Evolutionary conservation across 1,140 invertebrate genomes (phyloP), one percentile per base, ranked within the genome.

Genomic region (Uloborus diversus): DNA sequence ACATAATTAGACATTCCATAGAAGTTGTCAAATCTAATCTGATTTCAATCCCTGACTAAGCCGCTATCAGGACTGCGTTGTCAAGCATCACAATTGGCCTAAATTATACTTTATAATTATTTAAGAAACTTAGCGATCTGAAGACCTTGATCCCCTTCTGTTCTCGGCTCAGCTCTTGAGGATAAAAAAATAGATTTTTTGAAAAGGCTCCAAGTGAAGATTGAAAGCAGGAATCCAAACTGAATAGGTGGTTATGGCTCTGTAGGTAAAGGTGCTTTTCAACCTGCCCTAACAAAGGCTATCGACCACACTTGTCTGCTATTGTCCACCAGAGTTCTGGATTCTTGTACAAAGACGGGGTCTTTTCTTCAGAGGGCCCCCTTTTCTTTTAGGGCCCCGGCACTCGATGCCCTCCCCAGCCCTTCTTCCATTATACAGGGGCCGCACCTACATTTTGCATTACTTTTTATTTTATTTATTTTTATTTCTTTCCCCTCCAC

Each of bases 21-120:
- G n/a, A n/a, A n/a, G n/a, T n/a, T n/a, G n/a, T n/a, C n/a, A n/a
- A n/a, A n/a, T n/a, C n/a, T n/a, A n/a, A n/a, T n/a, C n/a, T n/a
- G n/a, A n/a, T n/a, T n/a, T n/a, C n/a, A n/a, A n/a, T n/a, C n/a
- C n/a, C n/a, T n/a, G n/a, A n/a, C n/a, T n/a, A n/a, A n/a, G n/a
- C n/a, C n/a, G n/a, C n/a, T n/a, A n/a, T n/a, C n/a, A n/a, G n/a
- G n/a, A n/a, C n/a, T n/a, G n/a, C n/a, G n/a, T n/a, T n/a, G n/a
- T n/a, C n/a, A n/a, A n/a, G n/a, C n/a, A n/a, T n/a, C n/a, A n/a
- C n/a, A n/a, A n/a, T n/a, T n/a, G n/a, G n/a, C n/a, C n/a, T 9
- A 73, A 73, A 73, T 73, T 73, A 73, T 73, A 73, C 69, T 73
- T 73, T 73, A 73, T 73, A 73, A 73, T 73, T 73, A 73, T 47